Conservation (phyloP, 2,797 vertebrate species). For the Enteromius argenteus region DNA sequence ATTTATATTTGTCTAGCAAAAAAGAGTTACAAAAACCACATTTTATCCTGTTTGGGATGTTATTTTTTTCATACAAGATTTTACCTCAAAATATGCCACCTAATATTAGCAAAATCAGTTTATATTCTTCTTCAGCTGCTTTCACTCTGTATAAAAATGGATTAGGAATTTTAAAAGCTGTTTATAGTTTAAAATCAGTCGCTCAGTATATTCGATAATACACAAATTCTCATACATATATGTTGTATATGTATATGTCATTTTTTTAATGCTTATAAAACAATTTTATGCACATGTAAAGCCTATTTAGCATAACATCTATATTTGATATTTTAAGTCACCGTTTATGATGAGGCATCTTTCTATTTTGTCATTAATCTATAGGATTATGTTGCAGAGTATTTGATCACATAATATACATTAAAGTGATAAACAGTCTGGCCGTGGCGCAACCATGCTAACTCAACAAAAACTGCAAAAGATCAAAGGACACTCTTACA, state of each 20-base stretch:
- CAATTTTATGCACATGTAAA: not conserved
- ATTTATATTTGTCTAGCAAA: not conserved
- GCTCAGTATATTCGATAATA: not conserved
- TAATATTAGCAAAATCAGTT: not conserved
- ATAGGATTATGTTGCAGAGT: conserved; percentile 3
- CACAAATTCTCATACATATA: not conserved
- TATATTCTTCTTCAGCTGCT: not conserved
- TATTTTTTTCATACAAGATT: not conserved
- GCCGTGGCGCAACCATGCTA: conserved; percentile 19
- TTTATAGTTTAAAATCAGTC: not conserved
- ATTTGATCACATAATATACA: conserved; percentile 27
- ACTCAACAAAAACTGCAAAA: conserved; percentile 36
- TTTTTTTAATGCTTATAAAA: not conserved
- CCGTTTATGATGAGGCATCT: not conserved
- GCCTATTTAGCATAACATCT: not conserved
- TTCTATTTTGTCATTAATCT: conserved; percentile 14
- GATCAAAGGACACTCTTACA: conserved; percentile 45
- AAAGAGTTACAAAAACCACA: no score
- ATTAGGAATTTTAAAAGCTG: not conserved
- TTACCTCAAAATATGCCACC: not conserved
- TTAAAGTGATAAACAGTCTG: conserved; percentile 46
- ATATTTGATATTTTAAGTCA: conserved; percentile 31
- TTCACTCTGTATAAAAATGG: not conserved
- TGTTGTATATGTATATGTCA: not conserved
- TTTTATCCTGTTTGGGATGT: not conserved